phyloP scores from a whole-genome alignment of 2,888 invertebrate genomes.

The Muscina levida region DNA sequence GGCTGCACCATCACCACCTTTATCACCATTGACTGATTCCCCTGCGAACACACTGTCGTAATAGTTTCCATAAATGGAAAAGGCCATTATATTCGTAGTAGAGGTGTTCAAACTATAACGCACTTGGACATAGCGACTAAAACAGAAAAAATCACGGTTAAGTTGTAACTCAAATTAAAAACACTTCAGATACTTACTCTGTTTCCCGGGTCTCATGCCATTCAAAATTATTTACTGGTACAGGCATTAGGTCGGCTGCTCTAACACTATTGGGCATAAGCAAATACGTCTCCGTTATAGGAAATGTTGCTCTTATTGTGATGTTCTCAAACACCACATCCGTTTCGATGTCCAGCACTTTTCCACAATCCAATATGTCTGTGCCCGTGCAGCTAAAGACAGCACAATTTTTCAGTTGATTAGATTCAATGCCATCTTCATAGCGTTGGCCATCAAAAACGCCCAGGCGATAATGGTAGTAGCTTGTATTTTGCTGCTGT shows the following conservation, averaged over 20 bases:
- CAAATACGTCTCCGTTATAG: conserved; percentile 67
- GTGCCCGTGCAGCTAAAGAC: conserved; percentile 79
- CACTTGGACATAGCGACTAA: conserved; percentile 50
- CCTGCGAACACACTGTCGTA: conserved; percentile 65
- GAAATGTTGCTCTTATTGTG: conserved; percentile 69
- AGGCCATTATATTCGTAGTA: conserved; percentile 70
- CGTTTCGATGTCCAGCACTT: conserved; percentile 55
- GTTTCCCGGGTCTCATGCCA: conserved; percentile 66
- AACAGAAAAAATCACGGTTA: conserved; percentile 5
- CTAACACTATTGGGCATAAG: conserved; percentile 73
- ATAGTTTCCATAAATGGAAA: conserved; percentile 75
- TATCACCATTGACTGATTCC: not conserved
- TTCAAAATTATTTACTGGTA: conserved; percentile 71
- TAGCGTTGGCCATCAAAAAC: conserved; percentile 80
- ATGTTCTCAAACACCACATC: conserved; percentile 69
- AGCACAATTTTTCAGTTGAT: conserved; percentile 80
- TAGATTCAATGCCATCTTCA: conserved; percentile 77
- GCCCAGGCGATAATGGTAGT: conserved; percentile 79
- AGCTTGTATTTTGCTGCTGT: not conserved
- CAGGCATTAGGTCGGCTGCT: conserved; percentile 70
- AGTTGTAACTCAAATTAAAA: not conserved
- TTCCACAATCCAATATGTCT: conserved; percentile 71
- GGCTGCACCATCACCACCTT: conserved; percentile 43
- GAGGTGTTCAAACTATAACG: conserved; percentile 65
- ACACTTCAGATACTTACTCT: conserved; percentile 49